Percentiles rank a stretch among this genome's conserved stretches.
Evolutionary conservation across 2,113 vertebrate genomes (phyloP).

Genomic region (Pterocles gutturalis): DNA sequence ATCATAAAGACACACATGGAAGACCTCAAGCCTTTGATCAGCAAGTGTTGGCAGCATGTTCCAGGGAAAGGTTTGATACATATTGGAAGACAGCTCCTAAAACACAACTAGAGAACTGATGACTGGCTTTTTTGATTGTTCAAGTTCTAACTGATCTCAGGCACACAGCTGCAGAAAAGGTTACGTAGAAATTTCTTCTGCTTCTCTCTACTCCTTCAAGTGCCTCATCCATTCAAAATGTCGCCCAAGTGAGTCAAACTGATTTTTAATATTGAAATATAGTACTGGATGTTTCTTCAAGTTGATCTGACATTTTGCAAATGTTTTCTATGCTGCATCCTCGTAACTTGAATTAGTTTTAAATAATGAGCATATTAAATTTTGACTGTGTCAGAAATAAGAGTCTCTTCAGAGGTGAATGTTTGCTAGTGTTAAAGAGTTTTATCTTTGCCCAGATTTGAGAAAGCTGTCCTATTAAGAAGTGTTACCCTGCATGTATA

Average conservation of each 20-base stretch:
- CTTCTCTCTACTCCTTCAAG: not conserved
- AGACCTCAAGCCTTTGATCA: not conserved
- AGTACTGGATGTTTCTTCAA: not conserved
- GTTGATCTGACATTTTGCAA: not conserved
- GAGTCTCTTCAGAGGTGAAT: not conserved
- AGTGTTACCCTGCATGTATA: not conserved
- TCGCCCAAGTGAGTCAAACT: not conserved
- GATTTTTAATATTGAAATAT: not conserved
- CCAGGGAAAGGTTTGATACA: not conserved
- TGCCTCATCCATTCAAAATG: not conserved
- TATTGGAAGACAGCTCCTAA: not conserved
- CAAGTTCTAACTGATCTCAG: not conserved
- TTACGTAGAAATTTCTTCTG: not conserved
- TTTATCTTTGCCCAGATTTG: not conserved
- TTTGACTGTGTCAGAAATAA: not conserved
- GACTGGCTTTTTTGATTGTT: not conserved
- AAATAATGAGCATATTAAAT: not conserved
- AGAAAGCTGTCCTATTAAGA: not conserved
- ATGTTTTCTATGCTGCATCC: not conserved
- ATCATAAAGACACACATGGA: not conserved
- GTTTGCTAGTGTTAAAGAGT: not conserved
- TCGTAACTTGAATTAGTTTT: not conserved
- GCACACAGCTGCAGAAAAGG: not conserved
- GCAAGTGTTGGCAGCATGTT: not conserved
- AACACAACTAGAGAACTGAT: not conserved